Evolutionary conservation across 1,140 invertebrate species (phyloP), one percentile per base, ranked within the genome.

Genomic region (Phymastichus coffea): DNA sequence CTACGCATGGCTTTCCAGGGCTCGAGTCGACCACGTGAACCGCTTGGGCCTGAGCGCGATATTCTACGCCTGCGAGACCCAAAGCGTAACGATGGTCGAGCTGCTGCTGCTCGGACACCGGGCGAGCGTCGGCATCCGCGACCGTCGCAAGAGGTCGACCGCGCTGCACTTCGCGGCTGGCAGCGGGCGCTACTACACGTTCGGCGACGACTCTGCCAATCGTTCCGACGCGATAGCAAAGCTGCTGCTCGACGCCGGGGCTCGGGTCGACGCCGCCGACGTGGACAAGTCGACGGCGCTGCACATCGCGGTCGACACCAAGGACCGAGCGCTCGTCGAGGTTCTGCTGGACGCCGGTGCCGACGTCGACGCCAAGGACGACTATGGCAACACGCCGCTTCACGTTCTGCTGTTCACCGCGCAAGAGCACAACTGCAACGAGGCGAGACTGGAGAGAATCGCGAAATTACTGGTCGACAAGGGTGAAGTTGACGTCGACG

Each of bases 21-120:
- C 48, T 1, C 48, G 38, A 22, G 17, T 51, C 33, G 33, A 51
- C 26, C 38, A n/a, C 14, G 8, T 4, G 7, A 51, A 51, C 19
- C 20, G 51, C 0, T 3, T 40, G 25, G 51, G 51, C 15, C 9
- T 40, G 9, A 53, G 12, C n/a, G 51, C 51, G 1, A 35, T 53
- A 1, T 53, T 53, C n/a, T 41, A 53, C 25, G 51, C 51, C 19
- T 41, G 51, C 37, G 38, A 41, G 20, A 17, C 22, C 6, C 51
- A 41, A 17, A 41, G 20, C 7, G 4, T 17, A 0, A 17, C 1
- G n/a, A 41, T 53, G 51, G 23, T 25, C 1, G 8, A 20, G 10
- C 20, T 41, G 1, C 25, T 53, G 7, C 8, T 53, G 23, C n/a
- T n/a, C n/a, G n/a, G 15, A 8, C 38, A 12, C 7, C 14, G 15